phyloP scores from a whole-genome alignment of 2,113 vertebrate genomes.

The Callocephalon fimbriatum region DNA sequence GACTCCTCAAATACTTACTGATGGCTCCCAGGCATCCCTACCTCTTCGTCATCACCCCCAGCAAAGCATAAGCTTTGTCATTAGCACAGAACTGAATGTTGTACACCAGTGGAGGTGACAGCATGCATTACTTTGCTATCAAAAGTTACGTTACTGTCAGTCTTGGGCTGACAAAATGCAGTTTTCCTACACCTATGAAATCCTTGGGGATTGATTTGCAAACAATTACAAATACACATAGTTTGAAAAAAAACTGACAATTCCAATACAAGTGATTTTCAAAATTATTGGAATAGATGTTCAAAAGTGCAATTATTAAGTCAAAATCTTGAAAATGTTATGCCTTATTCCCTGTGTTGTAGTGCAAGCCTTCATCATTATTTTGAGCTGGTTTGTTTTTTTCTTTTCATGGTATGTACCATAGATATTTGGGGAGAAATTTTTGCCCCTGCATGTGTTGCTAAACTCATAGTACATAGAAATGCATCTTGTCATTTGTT shows the following conservation, averaged over 20 bases:
- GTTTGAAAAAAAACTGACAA: neutral
- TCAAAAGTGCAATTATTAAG: neutral
- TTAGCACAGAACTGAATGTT: neutral
- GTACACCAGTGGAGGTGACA: neutral
- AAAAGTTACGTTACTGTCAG: neutral
- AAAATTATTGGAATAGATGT: neutral
- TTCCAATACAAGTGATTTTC: neutral
- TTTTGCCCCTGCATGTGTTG: neutral
- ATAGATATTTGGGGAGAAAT: neutral
- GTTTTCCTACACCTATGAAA: neutral
- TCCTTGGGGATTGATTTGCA: neutral
- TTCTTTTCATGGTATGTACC: rapidly evolving
- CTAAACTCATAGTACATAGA: neutral
- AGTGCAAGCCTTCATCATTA: neutral
- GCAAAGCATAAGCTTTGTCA: neutral
- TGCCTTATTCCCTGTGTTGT: neutral
- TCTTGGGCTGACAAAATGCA: neutral
- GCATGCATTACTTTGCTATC: neutral
- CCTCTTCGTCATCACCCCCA: neutral
- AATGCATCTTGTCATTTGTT: neutral
- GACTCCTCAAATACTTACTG: neutral
- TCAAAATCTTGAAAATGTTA: neutral
- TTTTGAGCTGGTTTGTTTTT: neutral
- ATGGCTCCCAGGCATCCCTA: neutral
- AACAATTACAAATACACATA: rapidly evolving